Conservation (phyloP, 2,888 invertebrate genomes). For the Scaptomyza flava region DNA sequence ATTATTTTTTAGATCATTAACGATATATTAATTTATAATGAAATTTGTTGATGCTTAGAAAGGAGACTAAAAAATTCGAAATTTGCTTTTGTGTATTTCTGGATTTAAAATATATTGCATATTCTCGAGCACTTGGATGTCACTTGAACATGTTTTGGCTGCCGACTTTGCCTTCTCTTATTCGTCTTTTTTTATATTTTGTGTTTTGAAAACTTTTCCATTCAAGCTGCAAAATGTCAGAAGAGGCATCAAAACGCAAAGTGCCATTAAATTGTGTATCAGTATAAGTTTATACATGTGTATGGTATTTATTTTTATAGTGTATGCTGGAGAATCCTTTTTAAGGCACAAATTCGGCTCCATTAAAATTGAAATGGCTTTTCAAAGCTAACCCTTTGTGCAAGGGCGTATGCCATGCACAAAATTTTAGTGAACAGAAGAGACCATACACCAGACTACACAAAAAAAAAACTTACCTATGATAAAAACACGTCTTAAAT, state of each 20-base stretch:
- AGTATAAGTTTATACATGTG: not conserved
- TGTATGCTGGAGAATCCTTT: conserved; percentile 2
- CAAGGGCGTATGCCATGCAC: not conserved
- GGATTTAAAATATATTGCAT: conserved; percentile 17
- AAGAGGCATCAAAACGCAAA: conserved; percentile 26
- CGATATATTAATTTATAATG: too few species aligned
- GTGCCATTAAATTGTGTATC: conserved; percentile 10
- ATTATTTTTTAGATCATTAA: not conserved
- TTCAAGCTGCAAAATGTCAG: conserved; percentile 59
- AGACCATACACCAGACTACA: not conserved
- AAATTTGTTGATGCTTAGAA: not conserved
- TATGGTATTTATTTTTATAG: not conserved
- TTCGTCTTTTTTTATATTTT: conserved; percentile 13
- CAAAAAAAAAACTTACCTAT: not conserved
- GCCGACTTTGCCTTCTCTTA: conserved; percentile 8
- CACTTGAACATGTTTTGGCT: conserved; percentile 48
- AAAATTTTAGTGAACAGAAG: not conserved
- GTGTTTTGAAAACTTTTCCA: conserved; percentile 46
- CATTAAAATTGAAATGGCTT: not conserved
- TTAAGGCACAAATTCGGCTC: not conserved
- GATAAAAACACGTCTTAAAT: too few species aligned
- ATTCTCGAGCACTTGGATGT: conserved; percentile 42
- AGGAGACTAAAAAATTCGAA: conserved; percentile 2
- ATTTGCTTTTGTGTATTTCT: conserved; percentile 24
- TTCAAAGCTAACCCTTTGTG: not conserved